Percentiles rank a stretch among this genome's conserved stretches.
These are phyloP conservation scores for Sterna hirundo DNA, from an alignment of 2,113 vertebrate genomes.

Conservation along the genomic window DNA sequence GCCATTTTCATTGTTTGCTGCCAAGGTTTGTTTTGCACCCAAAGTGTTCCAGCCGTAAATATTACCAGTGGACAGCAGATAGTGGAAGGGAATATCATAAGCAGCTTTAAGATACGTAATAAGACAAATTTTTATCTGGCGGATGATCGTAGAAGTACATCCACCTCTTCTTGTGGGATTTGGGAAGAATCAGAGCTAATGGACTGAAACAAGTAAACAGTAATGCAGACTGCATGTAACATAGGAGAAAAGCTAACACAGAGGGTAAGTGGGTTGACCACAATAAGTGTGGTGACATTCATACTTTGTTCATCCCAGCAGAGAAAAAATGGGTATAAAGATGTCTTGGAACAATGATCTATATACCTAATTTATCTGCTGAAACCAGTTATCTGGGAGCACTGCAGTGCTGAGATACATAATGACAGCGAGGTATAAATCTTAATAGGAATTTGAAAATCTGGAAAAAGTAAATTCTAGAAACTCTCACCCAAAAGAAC, in stretches of 20 bases:
- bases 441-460: background rate
- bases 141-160: background rate
- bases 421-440: background rate
- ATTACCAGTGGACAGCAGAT: background rate
- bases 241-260: background rate
- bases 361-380: background rate
- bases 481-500: background rate
- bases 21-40: background rate
- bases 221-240: background rate
- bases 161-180: background rate
- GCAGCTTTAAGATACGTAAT: background rate
- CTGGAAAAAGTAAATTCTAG: background rate
- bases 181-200: background rate
- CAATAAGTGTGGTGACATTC: background rate
- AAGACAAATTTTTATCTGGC: background rate
- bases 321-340: background rate
- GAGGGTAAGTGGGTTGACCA: background rate
- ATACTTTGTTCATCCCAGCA: background rate
- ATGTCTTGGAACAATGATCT: background rate
- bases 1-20: background rate
- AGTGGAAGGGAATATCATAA: background rate
- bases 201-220: background rate
- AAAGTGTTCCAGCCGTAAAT: background rate
- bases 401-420: background rate
- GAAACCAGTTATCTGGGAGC: background rate